phyloP scores from a whole-genome alignment of 2,113 vertebrate genomes.

The Aplodontia rufa region DNA sequence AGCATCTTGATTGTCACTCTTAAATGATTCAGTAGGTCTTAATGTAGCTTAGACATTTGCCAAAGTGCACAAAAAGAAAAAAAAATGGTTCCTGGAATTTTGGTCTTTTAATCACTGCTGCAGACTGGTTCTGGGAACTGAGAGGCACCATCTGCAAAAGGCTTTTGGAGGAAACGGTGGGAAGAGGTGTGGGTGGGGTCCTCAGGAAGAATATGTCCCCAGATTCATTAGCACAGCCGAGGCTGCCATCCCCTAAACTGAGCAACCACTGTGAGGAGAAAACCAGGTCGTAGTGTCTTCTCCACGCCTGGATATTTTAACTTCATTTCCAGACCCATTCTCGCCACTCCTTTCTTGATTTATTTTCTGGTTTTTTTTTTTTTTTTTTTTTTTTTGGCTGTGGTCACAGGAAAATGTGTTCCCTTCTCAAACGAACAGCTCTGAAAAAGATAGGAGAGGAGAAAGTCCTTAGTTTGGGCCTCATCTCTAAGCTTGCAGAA shows the following conservation, averaged over 20 bases:
- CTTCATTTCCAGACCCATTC: slow-evolving; percentile 57
- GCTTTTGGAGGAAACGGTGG: slow-evolving; percentile 51
- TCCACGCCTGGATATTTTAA: slow-evolving; percentile 37
- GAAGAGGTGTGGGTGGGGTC: slow-evolving; percentile 9
- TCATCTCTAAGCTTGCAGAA: neutral
- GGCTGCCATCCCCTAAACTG: neutral
- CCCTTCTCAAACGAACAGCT: slow-evolving; percentile 39
- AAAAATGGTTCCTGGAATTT: slow-evolving; percentile 55
- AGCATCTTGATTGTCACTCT: slow-evolving; percentile 17
- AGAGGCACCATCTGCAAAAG: slow-evolving; percentile 70
- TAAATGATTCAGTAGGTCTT: slow-evolving; percentile 44
- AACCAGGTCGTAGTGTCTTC: slow-evolving; percentile 27
- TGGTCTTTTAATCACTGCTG: slow-evolving; percentile 68
- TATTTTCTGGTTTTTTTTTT: slow-evolving; percentile 51
- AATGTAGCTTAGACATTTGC: slow-evolving; percentile 32
- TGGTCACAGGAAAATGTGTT: slow-evolving; percentile 24
- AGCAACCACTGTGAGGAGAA: slow-evolving; percentile 18
- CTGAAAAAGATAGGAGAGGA: slow-evolving; percentile 19
- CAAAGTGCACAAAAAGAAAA: slow-evolving; percentile 50
- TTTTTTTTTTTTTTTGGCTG: slow-evolving; percentile 24
- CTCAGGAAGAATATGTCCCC: slow-evolving; percentile 33
- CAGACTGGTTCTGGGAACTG: slow-evolving; percentile 67
- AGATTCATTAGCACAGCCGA: neutral
- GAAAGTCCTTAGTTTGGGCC: neutral
- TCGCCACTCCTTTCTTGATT: slow-evolving; percentile 36